Percentiles rank a stretch among this genome's conserved stretches.
Evolutionary conservation across 2,113 vertebrate genomes (phyloP).

Genomic region (Bothrops jararaca): DNA sequence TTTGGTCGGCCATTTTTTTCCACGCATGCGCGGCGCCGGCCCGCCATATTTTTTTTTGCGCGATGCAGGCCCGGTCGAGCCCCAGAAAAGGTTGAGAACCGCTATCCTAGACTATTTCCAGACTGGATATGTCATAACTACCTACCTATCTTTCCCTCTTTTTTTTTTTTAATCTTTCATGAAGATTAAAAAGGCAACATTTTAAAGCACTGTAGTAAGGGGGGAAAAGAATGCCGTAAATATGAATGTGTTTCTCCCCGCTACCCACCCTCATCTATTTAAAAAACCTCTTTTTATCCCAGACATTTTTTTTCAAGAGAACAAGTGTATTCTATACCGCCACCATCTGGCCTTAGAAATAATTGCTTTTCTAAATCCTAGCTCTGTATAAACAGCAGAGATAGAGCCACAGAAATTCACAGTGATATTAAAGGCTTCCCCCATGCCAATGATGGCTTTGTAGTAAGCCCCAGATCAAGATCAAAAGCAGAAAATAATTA

Average conservation of each 20-base stretch:
- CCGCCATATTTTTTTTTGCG: no score
- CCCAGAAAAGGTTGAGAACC: no score
- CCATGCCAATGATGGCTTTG: not conserved
- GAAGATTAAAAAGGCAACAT: constrained; percentile 8
- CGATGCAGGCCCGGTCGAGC: no score
- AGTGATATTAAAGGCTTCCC: not conserved
- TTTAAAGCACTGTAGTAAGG: constrained; percentile 34
- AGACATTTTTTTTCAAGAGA: constrained; percentile 9
- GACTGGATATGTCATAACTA: not conserved
- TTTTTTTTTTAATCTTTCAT: constrained; percentile 23
- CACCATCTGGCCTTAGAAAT: constrained; percentile 63
- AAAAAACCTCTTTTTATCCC: constrained; percentile 29
- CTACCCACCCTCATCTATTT: not conserved
- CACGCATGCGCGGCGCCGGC: no score
- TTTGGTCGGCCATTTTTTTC: no score
- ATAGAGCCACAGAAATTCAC: not conserved
- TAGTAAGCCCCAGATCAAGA: not conserved
- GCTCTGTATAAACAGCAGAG: not conserved
- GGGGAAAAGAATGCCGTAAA: constrained; percentile 30
- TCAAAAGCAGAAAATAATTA: not conserved
- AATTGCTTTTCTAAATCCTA: constrained; percentile 33
- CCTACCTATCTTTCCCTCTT: not conserved
- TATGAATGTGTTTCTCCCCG: not conserved
- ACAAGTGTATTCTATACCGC: constrained; percentile 68
- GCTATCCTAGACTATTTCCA: not conserved